phyloP scores from a whole-genome alignment of 2,888 invertebrate genomes.

The Ferrisia virgata region DNA sequence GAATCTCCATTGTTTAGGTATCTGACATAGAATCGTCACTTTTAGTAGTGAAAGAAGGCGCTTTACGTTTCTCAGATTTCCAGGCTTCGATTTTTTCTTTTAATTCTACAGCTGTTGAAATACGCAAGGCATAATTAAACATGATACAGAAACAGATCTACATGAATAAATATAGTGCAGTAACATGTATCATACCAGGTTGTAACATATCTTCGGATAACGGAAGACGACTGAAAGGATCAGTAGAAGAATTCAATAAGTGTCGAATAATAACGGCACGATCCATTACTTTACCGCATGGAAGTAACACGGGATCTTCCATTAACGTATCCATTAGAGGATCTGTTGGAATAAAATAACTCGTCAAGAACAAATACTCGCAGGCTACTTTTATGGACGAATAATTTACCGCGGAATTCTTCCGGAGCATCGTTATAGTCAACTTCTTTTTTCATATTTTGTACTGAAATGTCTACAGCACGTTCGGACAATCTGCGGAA shows the following conservation, averaged over 20 bases:
- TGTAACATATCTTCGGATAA: constrained; percentile 89
- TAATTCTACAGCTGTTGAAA: constrained; percentile 70
- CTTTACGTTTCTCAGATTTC: constrained; percentile 69
- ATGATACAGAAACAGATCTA: constrained; percentile 8
- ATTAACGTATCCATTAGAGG: constrained; percentile 96
- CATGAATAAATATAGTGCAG: not conserved
- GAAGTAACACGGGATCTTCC: constrained; percentile 90
- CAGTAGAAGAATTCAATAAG: constrained; percentile 90
- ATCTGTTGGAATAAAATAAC: constrained; percentile 58
- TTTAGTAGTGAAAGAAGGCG: not conserved
- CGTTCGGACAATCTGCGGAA: constrained; percentile 74
- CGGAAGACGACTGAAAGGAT: constrained; percentile 95
- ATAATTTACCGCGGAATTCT: constrained; percentile 76
- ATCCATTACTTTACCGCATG: constrained; percentile 91
- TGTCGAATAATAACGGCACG: constrained; percentile 89
- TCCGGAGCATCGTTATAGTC: constrained; percentile 95
- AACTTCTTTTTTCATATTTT: constrained; percentile 81
- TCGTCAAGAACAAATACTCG: no score
- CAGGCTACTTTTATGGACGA: no score
- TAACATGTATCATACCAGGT: constrained; percentile 63
- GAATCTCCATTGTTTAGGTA: not conserved
- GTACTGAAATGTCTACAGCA: constrained; percentile 69
- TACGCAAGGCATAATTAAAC: no score
- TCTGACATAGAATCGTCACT: constrained; percentile 20
- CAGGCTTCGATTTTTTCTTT: constrained; percentile 82